Evolutionary conservation across 2,888 invertebrate genomes (phyloP), one percentile per base, ranked within the genome.

Genomic region (Cosmorhoe ocellata): DNA sequence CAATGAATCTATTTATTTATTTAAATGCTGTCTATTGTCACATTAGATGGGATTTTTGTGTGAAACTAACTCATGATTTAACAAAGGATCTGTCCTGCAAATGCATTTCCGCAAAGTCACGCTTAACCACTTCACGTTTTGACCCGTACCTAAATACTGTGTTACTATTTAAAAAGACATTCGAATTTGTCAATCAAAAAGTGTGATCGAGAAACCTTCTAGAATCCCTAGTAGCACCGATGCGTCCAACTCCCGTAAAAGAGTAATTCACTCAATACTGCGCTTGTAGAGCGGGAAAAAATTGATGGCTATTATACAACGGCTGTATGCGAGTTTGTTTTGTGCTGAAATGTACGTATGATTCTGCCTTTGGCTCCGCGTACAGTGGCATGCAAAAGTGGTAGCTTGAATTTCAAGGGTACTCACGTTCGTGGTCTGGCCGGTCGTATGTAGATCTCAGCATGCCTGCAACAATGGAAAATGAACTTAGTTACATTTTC

Each of bases 401-500:
- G n/a, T 27, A 18, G 6, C 27, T 26, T 13, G 4, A n/a, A 10
- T 5, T 24, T 7, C 12, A 12, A 12, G 37, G 11, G 14, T 44
- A 84, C 90, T 90, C 62, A 90, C 90, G 90, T 87, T 90, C 90
- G 90, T 90, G 90, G 69, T 90, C 90, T 74, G 87, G 82, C 48
- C 90, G 79, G 63, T 90, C 90, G 83, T 77, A 90, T 59, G 89
- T 87, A 44, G 86, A 81, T 76, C 90, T 89, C 84, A 90, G 88
- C 90, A 90, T 90, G 81, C 90, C 90, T 90, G 80, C 0, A 73
- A 73, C 65, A 71, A 69, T 27, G n/a, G 11, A 26, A 26, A 37
- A 12, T 8, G 6, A 10, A 4, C 10, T 18, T 22, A 10, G 22
- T 26, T 34, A n/a, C 10, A 32, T 7, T 24, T 12, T 32, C 12